Percentiles rank a stretch among this genome's conserved stretches.
Conservation (phyloP, 1,140 invertebrate species). For the Whitmania pigra region DNA sequence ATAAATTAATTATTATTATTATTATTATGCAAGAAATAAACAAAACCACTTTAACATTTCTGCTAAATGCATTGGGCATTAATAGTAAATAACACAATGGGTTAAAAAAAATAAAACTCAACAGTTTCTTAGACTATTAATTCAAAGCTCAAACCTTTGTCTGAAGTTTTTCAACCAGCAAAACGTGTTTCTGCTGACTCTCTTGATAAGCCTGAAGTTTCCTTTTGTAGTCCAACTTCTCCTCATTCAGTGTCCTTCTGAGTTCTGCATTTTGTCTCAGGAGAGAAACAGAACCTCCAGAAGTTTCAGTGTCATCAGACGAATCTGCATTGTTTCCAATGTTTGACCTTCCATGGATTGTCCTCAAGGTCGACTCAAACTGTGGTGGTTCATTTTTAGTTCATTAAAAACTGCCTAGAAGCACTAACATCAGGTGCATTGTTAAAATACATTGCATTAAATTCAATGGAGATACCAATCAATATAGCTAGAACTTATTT, state of each 20-base stretch:
- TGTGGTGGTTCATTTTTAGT: background rate
- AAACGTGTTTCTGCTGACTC: background rate
- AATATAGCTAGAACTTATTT: too few relatives aligned
- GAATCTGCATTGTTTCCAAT: background rate
- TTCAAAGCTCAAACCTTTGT: background rate
- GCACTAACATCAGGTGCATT: too few relatives aligned
- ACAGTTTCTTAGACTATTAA: too few relatives aligned
- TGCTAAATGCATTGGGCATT: background rate
- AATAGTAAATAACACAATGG: too few relatives aligned
- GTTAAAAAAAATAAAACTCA: too few relatives aligned
- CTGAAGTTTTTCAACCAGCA: background rate
- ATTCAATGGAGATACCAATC: too few relatives aligned
- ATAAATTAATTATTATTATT: too few relatives aligned
- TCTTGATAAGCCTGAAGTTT: background rate
- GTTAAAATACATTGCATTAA: too few relatives aligned
- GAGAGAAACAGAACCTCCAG: background rate
- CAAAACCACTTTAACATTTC: background rate
- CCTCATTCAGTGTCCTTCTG: background rate
- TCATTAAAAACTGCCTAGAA: too few relatives aligned
- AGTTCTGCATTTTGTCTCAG: background rate
- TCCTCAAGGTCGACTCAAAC: background rate
- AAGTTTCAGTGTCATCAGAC: background rate
- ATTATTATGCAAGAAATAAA: background rate
- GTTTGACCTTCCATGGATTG: background rate
- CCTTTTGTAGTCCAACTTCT: slow-evolving; percentile 1